These are phyloP conservation scores for Aleiodes leptofemur DNA, from an alignment of 2,888 invertebrate species.

Conservation along the genomic window DNA sequence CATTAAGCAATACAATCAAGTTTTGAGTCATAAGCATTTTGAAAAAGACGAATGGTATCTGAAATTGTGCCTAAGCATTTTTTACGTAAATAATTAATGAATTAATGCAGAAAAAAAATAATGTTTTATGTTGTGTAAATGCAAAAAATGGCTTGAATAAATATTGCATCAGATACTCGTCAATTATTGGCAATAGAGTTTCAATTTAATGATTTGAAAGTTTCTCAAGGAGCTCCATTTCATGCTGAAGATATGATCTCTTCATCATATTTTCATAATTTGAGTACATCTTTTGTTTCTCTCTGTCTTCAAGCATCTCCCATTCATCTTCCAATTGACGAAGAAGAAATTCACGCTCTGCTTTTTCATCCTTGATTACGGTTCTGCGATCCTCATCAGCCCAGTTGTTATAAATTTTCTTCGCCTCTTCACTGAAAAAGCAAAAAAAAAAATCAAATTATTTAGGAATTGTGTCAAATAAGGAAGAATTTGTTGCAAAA, in stretches of 20 bases:
- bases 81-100: neutral
- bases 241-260: conserved; percentile 58
- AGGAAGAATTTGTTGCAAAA: no score
- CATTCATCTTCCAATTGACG: conserved; percentile 67
- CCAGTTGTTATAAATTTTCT: conserved; percentile 68
- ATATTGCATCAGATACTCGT: no score
- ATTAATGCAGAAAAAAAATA: conserved; percentile 10
- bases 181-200: neutral
- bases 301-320: conserved; percentile 64
- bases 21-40: no score
- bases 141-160: no score
- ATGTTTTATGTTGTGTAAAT: neutral
- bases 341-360: conserved; percentile 62
- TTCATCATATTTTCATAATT: conserved; percentile 58
- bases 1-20: no score
- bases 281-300: conserved; percentile 64
- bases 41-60: no score
- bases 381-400: conserved; percentile 64
- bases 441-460: neutral
- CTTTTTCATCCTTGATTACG: conserved; percentile 56
- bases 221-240: conserved; percentile 49
- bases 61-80: no score
- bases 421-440: conserved; percentile 68
- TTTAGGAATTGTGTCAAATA: neutral
- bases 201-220: conserved; percentile 9